phyloP scores from a whole-genome alignment of 2,113 vertebrate species.

The Silurus meridionalis region DNA sequence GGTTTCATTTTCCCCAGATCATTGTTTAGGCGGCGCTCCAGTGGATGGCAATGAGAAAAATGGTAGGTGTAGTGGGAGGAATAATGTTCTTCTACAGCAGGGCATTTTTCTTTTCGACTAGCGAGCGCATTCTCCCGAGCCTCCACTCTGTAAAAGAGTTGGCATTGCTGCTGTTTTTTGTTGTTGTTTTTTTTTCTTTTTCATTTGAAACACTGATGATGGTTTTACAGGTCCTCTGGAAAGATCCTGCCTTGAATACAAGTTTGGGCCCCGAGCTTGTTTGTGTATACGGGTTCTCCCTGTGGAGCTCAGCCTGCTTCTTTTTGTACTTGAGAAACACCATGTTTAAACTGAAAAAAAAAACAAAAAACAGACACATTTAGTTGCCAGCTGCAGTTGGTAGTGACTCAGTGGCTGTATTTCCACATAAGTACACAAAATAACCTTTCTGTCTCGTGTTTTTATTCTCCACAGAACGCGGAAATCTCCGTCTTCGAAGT shows the following conservation, averaged over 20 bases:
- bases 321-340: conserved; percentile 4
- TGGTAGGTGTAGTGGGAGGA: conserved; percentile 24
- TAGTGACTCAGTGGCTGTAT: neutral
- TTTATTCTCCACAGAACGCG: conserved; percentile 78
- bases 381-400: conserved; percentile 19
- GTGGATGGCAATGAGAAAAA: conserved; percentile 7
- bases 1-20: neutral
- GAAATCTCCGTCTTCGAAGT: conserved; percentile 98
- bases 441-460: conserved; percentile 10
- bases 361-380: neutral
- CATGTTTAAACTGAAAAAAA: neutral
- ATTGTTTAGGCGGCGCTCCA: neutral
- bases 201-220: neutral
- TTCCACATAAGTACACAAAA: conserved; percentile 29
- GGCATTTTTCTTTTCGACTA: conserved; percentile 5
- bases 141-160: conserved; percentile 1
- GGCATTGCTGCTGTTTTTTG: neutral
- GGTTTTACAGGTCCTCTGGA: conserved; percentile 24
- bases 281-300: conserved; percentile 20
- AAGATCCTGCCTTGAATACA: conserved; percentile 21
- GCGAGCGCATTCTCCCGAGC: neutral
- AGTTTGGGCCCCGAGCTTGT: conserved; percentile 12
- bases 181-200: neutral
- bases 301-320: conserved; percentile 7
- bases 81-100: conserved; percentile 4